Base-by-base conservation (phyloP, 64 coral and sea anemone genomes). In the Montipora sp. region DNA sequence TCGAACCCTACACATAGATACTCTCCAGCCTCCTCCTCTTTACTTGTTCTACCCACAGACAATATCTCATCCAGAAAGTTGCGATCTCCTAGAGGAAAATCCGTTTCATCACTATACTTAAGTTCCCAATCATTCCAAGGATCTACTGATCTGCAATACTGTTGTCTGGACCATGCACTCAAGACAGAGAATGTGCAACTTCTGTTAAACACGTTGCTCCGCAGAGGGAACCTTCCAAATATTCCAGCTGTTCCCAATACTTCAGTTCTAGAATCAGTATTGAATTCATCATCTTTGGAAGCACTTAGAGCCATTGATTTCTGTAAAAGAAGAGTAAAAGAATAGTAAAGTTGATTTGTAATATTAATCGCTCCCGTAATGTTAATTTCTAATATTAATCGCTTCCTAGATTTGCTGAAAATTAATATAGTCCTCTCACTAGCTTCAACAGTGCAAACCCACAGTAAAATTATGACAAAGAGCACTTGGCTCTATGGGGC, bases 81-180 rank as follows among this genome's bases (percentile, higher is more conserved):
- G 16, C 9, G 68, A 15, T 72, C n/a, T 72, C 9, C 68, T 13
- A 72, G 18, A 13, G 68, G 16, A 13, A 72, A 72, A 13, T 72
- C 68, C 16, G 68, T 72, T 72, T 14, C 68, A 72, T 72, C 16
- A 72, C 68, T 72, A 72, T 72, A 18, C 16, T 72, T 72, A 72
- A 72, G 68, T 72, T 72, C 68, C 68, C 68, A 72, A 72, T 72
- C 68, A 72, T 72, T 15, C 68, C 68, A 72, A 13, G 68, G 68
- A 72, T 72, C 68, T 72, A 3, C 18, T 72, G 68, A 15, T 72
- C 68, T 14, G 68, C 68, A 72, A 72, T 72, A 72, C 18, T 72
- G 68, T 72, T 72, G 68, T 15, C 68, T 72, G 68, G 21, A 72
- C 68, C 68, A 72, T 13, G 9, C 16, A 8, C 68, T 5, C 16